Base-by-base conservation (phyloP, 1,140 invertebrate species). In the Plectus sambesii region DNA sequence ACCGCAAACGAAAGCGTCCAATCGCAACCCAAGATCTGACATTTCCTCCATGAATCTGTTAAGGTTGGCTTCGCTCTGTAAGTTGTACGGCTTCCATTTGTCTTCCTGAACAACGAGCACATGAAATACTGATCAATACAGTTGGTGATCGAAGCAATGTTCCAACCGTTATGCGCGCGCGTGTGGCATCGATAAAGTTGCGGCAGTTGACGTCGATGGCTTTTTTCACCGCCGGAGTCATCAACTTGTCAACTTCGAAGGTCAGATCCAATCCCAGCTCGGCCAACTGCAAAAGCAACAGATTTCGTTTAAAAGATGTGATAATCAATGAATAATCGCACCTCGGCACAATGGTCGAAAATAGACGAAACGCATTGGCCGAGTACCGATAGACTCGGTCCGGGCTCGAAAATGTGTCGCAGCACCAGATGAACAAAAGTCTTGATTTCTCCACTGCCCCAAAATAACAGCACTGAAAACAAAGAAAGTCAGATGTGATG, bases 401-500 rank as follows among this genome's bases (percentile, higher is more conserved):
- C 78, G 58, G 79, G 77, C 36, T 79, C 75, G 35, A 94, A 82
- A 74, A 87, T 89, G 66, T 90, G 68, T 23, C 55, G 51, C 12
- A 66, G 30, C 9, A 68, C 51, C 25, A 55, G 43, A 47, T 47
- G 62, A 17, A 44, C 50, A 64, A 17, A 44, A 55, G 33, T 59
- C 42, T 53, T 80, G 77, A 58, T n/a, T n/a, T n/a, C n/a, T n/a
- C n/a, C n/a, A n/a, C 82, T 84, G 51, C 82, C 81, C 89, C 89
- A 94, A 1, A 90, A 82, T 52, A 89, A 79, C 56, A 90, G 81
- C 53, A 83, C 86, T 83, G 65, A 37, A 76, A 68, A 56, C n/a
- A 49, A 52, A 49, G 30, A 53, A 35, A n/a, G n/a, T n/a, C n/a
- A n/a, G n/a, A n/a, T n/a, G n/a, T n/a, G n/a, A n/a, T n/a, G n/a